phyloP scores from a whole-genome alignment of 2,888 invertebrate species.

The Cephus sareptanus region DNA sequence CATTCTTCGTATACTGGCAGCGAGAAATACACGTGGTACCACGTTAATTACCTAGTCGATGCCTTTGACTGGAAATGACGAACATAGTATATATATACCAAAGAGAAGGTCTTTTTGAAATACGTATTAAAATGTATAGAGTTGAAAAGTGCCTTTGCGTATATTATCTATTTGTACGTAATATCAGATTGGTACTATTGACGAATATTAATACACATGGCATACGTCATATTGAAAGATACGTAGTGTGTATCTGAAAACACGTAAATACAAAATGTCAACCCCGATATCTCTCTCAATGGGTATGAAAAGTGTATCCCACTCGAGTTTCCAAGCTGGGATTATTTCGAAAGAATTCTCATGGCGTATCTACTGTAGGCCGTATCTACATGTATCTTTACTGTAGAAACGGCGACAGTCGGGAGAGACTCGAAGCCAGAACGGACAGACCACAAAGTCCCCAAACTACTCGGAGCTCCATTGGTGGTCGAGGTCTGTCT shows the following conservation, averaged over 20 bases:
- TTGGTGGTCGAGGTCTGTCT: constrained; percentile 15
- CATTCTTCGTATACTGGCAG: constrained; percentile 9
- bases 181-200: not conserved
- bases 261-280: not conserved
- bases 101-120: not conserved
- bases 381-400: not conserved
- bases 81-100: not conserved
- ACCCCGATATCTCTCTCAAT: not conserved
- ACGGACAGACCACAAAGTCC: constrained; percentile 23
- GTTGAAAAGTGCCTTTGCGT: not conserved
- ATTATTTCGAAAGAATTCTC: not conserved
- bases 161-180: not conserved
- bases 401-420: not conserved
- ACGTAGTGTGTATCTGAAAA: not conserved
- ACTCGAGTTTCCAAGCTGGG: not conserved
- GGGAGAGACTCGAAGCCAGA: constrained; percentile 8
- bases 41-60: not conserved
- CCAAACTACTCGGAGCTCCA: constrained; percentile 21
- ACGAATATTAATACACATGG: not conserved
- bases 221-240: not conserved
- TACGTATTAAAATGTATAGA: not conserved
- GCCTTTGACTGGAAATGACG: not conserved
- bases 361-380: not conserved
- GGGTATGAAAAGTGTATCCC: not conserved
- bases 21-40: not conserved